phyloP scores from a whole-genome alignment of 1,140 invertebrate species.

The Diorhabda carinulata region DNA sequence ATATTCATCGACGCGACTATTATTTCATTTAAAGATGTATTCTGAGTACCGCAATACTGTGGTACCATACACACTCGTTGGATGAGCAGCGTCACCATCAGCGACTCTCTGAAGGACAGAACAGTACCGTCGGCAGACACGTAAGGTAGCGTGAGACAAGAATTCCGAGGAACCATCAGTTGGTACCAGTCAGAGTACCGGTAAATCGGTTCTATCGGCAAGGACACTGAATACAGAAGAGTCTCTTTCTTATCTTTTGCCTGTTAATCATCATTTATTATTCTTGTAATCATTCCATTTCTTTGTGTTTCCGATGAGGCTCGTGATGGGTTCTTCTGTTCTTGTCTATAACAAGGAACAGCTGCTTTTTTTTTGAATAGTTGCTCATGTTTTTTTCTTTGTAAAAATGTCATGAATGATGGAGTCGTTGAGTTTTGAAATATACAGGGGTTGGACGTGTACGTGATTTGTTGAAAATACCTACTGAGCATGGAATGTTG shows the following conservation, averaged over 20 bases:
- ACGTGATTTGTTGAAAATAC: neutral
- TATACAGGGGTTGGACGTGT: neutral
- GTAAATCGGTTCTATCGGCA: constrained; percentile 8
- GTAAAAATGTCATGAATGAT: neutral
- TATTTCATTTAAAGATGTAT: too few species aligned
- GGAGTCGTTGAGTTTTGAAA: neutral
- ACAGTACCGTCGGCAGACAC: constrained; percentile 21
- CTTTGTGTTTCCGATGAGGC: neutral
- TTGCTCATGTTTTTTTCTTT: neutral
- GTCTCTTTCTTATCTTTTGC: constrained; percentile 20
- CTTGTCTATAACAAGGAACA: constrained; percentile 1
- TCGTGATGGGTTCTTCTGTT: constrained; percentile 10
- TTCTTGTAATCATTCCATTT: constrained; percentile 16
- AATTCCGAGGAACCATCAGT: constrained; percentile 13
- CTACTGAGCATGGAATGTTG: neutral
- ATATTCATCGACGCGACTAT: too few species aligned
- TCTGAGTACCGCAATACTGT: neutral
- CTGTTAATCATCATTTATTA: constrained; percentile 26
- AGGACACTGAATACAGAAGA: constrained; percentile 15
- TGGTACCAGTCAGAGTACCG: constrained; percentile 3
- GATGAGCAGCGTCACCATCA: neutral
- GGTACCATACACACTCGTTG: neutral
- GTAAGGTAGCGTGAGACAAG: constrained; percentile 25
- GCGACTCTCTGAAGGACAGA: constrained; percentile 18
- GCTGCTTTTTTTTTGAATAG: neutral